A percentile compares a stretch with the other conserved stretches of the same genome.
These are phyloP conservation scores for Menidia beryllina DNA, from an alignment of 2,113 vertebrate genomes.

Conservation along the genomic window DNA sequence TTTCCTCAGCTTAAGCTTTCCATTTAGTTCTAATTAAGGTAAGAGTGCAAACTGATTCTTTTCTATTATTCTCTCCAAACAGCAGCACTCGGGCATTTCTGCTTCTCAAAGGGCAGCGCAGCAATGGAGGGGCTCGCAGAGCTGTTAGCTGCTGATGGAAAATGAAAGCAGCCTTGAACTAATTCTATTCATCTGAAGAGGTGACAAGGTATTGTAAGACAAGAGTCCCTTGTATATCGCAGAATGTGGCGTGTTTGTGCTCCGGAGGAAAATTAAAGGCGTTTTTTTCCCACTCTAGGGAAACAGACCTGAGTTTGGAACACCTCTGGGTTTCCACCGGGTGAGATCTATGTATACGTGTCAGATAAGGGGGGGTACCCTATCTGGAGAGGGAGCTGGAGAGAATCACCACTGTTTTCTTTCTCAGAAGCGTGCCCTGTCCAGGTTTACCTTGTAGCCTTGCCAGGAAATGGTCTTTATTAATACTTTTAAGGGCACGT, in stretches of 20 bases:
- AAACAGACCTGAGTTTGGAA: constrained; percentile 38
- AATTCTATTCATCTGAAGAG: constrained; percentile 10
- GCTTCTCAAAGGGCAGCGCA: no score
- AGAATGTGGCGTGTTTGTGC: constrained; percentile 20
- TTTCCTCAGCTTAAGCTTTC: not conserved
- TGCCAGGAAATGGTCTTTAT: constrained; percentile 76
- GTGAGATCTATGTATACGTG: constrained; percentile 27
- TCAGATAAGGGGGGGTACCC: constrained; percentile 27
- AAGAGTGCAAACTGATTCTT: no score
- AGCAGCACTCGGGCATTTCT: not conserved
- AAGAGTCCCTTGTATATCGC: constrained; percentile 17
- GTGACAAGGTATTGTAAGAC: constrained; percentile 4
- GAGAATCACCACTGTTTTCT: constrained; percentile 70
- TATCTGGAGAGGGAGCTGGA: constrained; percentile 46
- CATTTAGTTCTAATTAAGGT: not conserved
- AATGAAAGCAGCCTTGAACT: constrained; percentile 5
- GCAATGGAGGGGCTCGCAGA: not conserved
- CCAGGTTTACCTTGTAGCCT: constrained; percentile 70
- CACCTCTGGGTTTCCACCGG: constrained; percentile 47
- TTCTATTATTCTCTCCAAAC: not conserved
- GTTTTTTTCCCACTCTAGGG: constrained; percentile 37
- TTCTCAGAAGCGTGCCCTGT: constrained; percentile 67
- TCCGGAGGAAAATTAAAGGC: constrained; percentile 23
- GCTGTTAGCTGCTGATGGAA: not conserved
- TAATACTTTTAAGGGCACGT: constrained; percentile 70